A percentile compares a stretch with the other conserved stretches of the same genome.
Evolutionary conservation across 2,797 vertebrate species (phyloP).

Genomic region (Hephaestus fuliginosus): DNA sequence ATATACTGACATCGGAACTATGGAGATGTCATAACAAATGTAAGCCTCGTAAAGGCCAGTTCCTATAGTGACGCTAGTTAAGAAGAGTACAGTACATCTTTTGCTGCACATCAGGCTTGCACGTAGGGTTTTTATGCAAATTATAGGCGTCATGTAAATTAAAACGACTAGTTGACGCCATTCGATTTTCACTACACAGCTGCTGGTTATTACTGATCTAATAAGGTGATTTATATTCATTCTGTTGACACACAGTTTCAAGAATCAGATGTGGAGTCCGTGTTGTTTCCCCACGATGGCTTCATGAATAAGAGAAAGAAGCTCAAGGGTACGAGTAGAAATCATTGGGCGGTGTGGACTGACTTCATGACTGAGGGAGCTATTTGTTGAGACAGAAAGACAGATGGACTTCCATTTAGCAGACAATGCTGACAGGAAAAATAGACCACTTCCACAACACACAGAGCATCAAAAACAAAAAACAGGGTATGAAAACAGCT

Average conservation of each 20-base stretch:
- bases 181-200: neutral
- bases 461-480: neutral
- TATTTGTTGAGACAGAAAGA: constrained; percentile 39
- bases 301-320: constrained; percentile 4
- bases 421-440: constrained; percentile 38
- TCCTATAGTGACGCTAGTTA: neutral
- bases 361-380: constrained; percentile 23
- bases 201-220: neutral
- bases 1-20: neutral
- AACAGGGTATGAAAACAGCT: neutral
- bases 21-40: neutral
- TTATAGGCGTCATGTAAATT: neutral
- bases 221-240: neutral
- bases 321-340: constrained; percentile 13
- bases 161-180: neutral
- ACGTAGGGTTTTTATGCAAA: neutral
- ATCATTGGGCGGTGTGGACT: constrained; percentile 1
- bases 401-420: constrained; percentile 32
- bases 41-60: neutral
- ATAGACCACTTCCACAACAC: constrained; percentile 31
- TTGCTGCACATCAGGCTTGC: neutral
- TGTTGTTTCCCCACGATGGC: constrained; percentile 5
- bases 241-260: neutral
- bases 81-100: neutral
- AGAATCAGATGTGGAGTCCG: constrained; percentile 15